Conservation (phyloP, 2,888 invertebrate genomes). For the Acrocyrtus sp. region DNA sequence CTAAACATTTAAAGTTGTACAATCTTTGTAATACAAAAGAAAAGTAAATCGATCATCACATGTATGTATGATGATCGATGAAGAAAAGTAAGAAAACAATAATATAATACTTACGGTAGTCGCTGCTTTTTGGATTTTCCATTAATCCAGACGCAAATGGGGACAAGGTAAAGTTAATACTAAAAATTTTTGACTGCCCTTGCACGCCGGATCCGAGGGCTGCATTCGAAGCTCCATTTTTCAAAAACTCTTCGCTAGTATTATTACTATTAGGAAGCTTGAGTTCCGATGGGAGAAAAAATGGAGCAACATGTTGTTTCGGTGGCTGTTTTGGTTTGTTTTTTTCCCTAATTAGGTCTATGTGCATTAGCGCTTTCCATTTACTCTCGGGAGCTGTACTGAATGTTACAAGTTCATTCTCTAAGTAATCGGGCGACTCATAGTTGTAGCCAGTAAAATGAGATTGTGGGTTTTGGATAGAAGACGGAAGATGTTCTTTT, state of each 20-base stretch:
- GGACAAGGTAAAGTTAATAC: constrained; percentile 11
- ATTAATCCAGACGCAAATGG: constrained; percentile 24
- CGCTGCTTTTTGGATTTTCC: constrained; percentile 5
- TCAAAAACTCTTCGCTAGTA: too few species aligned
- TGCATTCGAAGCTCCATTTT: too few species aligned
- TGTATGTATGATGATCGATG: too few species aligned
- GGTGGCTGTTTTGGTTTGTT: constrained; percentile 91
- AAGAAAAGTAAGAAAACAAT: too few species aligned
- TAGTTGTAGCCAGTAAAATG: constrained; percentile 67
- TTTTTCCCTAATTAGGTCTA: constrained; percentile 82
- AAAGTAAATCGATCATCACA: not conserved
- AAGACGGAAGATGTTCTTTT: constrained; percentile 12
- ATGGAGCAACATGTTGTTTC: constrained; percentile 89
- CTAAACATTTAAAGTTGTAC: constrained; percentile 7
- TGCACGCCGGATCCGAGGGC: not conserved
- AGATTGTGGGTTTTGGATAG: constrained; percentile 4
- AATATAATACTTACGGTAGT: constrained; percentile 7
- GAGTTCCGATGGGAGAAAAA: constrained; percentile 72
- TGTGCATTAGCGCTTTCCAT: constrained; percentile 90
- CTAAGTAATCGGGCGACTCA: constrained; percentile 80
- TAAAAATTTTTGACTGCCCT: constrained; percentile 30
- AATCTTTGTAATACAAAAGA: constrained; percentile 3
- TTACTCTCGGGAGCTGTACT: constrained; percentile 86
- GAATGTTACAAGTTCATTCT: constrained; percentile 81
- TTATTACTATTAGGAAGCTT: constrained; percentile 17